Evolutionary conservation across 2,113 vertebrate species (phyloP).

Genomic region (Donacobius atricapilla): DNA sequence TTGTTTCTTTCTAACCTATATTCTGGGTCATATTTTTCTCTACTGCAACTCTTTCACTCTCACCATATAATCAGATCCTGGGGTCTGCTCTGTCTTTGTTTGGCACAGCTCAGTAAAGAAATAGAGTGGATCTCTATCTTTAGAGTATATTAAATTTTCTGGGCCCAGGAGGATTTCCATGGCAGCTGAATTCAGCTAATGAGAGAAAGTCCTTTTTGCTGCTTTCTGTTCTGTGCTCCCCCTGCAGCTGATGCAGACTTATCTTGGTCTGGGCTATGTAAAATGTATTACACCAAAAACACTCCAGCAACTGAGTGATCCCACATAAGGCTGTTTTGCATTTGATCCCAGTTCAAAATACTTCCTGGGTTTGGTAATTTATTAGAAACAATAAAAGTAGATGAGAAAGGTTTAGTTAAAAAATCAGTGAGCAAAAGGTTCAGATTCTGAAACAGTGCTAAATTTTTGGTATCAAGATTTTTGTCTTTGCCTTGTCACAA

Average conservation of each 20-base stretch:
- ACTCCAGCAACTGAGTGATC: neutral
- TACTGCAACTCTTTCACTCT: neutral
- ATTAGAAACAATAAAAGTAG: neutral
- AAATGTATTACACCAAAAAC: neutral
- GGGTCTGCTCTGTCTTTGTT: neutral
- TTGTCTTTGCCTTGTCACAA: neutral
- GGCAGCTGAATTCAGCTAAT: slow-evolving; percentile 26
- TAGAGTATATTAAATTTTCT: neutral
- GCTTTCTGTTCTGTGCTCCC: neutral
- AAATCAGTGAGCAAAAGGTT: neutral
- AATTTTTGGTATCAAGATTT: neutral
- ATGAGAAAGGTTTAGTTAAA: neutral
- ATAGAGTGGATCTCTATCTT: neutral
- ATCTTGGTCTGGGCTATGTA: neutral
- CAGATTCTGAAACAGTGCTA: neutral
- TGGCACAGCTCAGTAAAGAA: neutral
- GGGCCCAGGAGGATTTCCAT: neutral
- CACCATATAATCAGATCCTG: neutral
- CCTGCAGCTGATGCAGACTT: neutral
- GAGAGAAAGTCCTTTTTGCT: neutral
- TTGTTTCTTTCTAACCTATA: neutral
- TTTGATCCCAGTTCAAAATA: neutral
- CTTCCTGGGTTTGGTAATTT: neutral
- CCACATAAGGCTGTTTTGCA: neutral
- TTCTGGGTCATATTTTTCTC: neutral